Evolutionary conservation across 2,888 invertebrate genomes (phyloP).

Genomic region (Anaspis maculata): DNA sequence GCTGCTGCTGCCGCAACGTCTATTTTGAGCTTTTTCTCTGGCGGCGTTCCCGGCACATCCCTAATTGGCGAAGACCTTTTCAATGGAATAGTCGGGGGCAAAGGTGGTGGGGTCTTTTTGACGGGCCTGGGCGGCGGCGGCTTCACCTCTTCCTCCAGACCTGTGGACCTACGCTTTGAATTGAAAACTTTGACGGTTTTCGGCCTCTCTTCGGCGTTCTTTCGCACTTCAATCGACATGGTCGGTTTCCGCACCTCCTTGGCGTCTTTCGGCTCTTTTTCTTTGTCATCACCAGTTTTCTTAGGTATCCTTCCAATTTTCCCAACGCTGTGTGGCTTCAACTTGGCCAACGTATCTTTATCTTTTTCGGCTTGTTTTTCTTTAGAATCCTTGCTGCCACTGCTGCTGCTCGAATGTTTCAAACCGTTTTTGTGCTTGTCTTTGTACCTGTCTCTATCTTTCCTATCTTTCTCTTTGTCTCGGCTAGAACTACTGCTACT

Average conservation of each 20-base stretch:
- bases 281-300: slow-evolving; percentile 48
- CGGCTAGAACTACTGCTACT: slow-evolving; percentile 25
- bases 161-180: slow-evolving; percentile 87
- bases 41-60: slow-evolving; percentile 42
- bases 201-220: slow-evolving; percentile 62
- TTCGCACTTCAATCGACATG: slow-evolving; percentile 73
- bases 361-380: slow-evolving; percentile 57
- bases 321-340: slow-evolving; percentile 58
- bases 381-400: slow-evolving; percentile 33
- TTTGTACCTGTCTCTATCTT: slow-evolving; percentile 31
- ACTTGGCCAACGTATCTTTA: slow-evolving; percentile 58
- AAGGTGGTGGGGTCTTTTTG: slow-evolving; percentile 49
- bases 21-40: slow-evolving; percentile 73
- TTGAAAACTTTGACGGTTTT: slow-evolving; percentile 89
- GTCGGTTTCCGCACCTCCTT: slow-evolving; percentile 52
- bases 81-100: slow-evolving; percentile 37
- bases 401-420: slow-evolving; percentile 21
- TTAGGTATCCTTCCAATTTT: slow-evolving; percentile 75
- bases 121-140: slow-evolving; percentile 73
- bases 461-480: slow-evolving; percentile 35
- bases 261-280: slow-evolving; percentile 26
- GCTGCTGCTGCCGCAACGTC: too few species aligned
- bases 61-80: slow-evolving; percentile 23
- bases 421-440: slow-evolving; percentile 29
- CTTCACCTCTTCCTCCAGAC: slow-evolving; percentile 77